Base-by-base conservation (phyloP, 1,140 invertebrate species). In the Probaryconus sp. region DNA sequence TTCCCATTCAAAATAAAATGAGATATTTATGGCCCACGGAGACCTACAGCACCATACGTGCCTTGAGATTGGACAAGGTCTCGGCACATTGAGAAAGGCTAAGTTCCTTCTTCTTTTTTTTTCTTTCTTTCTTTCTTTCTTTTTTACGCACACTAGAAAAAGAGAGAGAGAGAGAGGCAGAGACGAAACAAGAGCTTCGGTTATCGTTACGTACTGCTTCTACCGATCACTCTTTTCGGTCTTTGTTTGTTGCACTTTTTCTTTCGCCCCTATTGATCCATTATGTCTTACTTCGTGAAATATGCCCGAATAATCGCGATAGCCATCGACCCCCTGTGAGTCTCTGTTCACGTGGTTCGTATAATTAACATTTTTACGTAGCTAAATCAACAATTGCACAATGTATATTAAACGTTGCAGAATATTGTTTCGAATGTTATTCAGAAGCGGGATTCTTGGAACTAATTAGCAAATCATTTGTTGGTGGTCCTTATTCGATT, bases 1-100 rank as follows among this genome's bases (percentile, higher is more conserved):
- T 85, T 86, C 81, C 84, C 82, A 84, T 86, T 88, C 80, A 82
- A 86, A 86, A 85, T 86, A 86, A 86, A 87, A 87, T 87, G 82
- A 85, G 81, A 86, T 88, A 87, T 88, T 88, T 86, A 88, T 88
- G 83, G 72, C 78, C 48, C 43, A 47, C 53, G 42, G 55, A n/a
- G n/a, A 70, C 47, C 55, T 56, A 61, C 61, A 76, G 65, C 61
- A 63, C 65, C 65, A 65, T 76, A 65, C 72, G 61, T 70, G 47
- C 65, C 13, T 61, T 18, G 40, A 70, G 61, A 70, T 76, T 67
- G 73, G 73, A 76, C 67, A 67, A 76, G 64, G 64, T 76, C 73
- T 67, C 60, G 35, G 53, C 67, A 64, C 61, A 70, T 70, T 50
- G 65, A 67, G 53, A 55, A 60, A 60, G 48, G 45, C 65, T 35